Evolutionary conservation across 2,113 vertebrate species (phyloP).

Genomic region (Chiloscyllium plagiosum): DNA sequence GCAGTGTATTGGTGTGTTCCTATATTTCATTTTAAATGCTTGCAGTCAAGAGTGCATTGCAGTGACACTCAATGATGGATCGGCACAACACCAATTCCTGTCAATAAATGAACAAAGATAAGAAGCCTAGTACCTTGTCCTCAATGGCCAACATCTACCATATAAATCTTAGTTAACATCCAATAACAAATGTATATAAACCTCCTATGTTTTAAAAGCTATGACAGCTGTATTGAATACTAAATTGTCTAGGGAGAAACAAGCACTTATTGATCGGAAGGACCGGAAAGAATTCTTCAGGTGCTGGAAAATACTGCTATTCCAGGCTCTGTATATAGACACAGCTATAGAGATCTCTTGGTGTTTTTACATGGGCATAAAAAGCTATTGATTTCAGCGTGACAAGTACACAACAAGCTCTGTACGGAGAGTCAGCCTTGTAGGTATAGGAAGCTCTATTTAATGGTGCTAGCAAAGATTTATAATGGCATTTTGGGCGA

Average conservation of each 20-base stretch:
- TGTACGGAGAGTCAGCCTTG: not conserved
- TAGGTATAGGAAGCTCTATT: not conserved
- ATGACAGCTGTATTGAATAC: conserved; percentile 63
- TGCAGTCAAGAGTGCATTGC: not conserved
- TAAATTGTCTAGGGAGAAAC: conserved; percentile 61
- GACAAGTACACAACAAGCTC: conserved; percentile 19
- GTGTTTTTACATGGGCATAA: conserved; percentile 27
- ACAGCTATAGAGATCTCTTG: conserved; percentile 39
- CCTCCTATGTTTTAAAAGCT: conserved; percentile 60
- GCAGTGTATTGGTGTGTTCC: conserved; percentile 29
- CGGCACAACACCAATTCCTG: conserved; percentile 49
- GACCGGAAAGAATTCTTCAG: conserved; percentile 51
- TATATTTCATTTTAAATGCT: conserved; percentile 31
- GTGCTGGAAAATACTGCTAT: conserved; percentile 60
- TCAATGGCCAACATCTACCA: conserved; percentile 52
- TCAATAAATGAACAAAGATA: conserved; percentile 55
- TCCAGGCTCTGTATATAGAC: conserved; percentile 54
- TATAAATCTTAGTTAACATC: conserved; percentile 63
- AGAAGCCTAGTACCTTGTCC: conserved; percentile 57
- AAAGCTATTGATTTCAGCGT: conserved; percentile 15
- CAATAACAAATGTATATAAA: conserved; percentile 66
- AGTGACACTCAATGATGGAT: conserved; percentile 47
- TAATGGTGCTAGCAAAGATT: not conserved
- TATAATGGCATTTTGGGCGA: not conserved
- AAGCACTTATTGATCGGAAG: conserved; percentile 65